Evolutionary conservation across 2,797 vertebrate species (phyloP).

Genomic region (Chelidonichthys spinosus): DNA sequence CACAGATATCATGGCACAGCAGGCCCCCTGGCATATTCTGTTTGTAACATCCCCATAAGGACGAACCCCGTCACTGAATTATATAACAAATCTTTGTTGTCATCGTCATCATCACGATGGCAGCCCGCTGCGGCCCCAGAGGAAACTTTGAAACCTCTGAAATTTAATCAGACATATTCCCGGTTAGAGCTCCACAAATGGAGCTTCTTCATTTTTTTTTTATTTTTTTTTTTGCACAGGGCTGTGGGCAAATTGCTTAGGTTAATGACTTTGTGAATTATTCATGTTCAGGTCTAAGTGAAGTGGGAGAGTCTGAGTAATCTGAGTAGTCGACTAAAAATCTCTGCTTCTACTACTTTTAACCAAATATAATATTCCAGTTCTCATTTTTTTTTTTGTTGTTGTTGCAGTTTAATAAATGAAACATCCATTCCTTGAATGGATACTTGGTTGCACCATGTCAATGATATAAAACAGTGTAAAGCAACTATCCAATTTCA

Average conservation of each 20-base stretch:
- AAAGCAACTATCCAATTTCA: background rate
- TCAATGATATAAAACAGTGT: background rate
- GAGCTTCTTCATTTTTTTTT: conserved; percentile 46
- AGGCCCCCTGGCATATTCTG: conserved; percentile 18
- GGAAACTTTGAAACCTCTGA: conserved; percentile 58
- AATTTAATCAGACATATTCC: conserved; percentile 63
- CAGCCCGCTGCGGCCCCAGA: conserved; percentile 50
- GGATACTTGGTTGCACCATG: no score
- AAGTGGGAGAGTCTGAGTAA: conserved; percentile 63
- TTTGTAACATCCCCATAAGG: conserved; percentile 34
- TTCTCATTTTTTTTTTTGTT: no score
- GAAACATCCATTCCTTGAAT: no score
- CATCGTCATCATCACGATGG: conserved; percentile 51
- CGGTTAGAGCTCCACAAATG: conserved; percentile 61
- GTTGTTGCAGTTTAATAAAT: no score
- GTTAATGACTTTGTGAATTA: conserved; percentile 79
- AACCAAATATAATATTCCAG: no score
- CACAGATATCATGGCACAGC: conserved; percentile 34
- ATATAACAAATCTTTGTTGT: conserved; percentile 59
- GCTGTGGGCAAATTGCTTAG: conserved; percentile 69
- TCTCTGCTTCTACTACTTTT: background rate
- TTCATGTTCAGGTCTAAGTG: conserved; percentile 68
- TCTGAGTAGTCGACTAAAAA: conserved; percentile 38
- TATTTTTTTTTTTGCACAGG: conserved; percentile 34
- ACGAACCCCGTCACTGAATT: conserved; percentile 39